Evolutionary conservation across 2,113 vertebrate genomes (phyloP), one percentile per base, ranked within the genome.

Genomic region (Callopanchax toddi): DNA sequence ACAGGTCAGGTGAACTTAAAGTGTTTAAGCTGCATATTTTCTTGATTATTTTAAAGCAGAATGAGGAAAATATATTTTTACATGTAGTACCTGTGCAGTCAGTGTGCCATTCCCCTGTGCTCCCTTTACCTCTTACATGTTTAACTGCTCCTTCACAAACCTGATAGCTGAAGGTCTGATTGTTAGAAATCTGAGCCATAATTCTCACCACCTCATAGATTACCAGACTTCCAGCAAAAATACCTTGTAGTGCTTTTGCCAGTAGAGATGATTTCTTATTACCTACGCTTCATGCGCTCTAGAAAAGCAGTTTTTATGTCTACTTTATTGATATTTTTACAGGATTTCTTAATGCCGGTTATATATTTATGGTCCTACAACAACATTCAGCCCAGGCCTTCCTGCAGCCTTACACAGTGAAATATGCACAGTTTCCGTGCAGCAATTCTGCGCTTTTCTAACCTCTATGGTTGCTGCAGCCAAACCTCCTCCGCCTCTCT

Each of bases 401-500:
- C 25, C 50, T 20, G 18, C 39, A 69, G 74, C 58, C 71, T 78
- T 76, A 60, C 44, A 77, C 48, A 16, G 49, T 64, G 25, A 71
- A 68, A 61, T 58, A 54, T 49, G 48, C 55, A 3, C 34, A 5
- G 49, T 64, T 63, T 77, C 54, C 39, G 23, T 43, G 58, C 56
- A 9, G 52, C 57, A 53, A 45, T 15, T 84, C 49, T 65, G 26
- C 75, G 44, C 50, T 37, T 29, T 2, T 75, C 23, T 69, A 46
- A 71, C 60, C 73, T 65, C 43, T 51, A 39, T 54, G 21, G 66
- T 65, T 61, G 29, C 72, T 79, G 67, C 76, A 84, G 45, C 66
- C 63, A 43, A 60, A 74, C 73, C 79, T 76, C 44, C 52, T 37
- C 65, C 67, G 65, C 65, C 80, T 88, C 65, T 59, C 32, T 26